Percentiles rank a stretch among this genome's conserved stretches.
Evolutionary conservation across 1,140 invertebrate genomes (phyloP).

Genomic region (Leptoteleia sp.): DNA sequence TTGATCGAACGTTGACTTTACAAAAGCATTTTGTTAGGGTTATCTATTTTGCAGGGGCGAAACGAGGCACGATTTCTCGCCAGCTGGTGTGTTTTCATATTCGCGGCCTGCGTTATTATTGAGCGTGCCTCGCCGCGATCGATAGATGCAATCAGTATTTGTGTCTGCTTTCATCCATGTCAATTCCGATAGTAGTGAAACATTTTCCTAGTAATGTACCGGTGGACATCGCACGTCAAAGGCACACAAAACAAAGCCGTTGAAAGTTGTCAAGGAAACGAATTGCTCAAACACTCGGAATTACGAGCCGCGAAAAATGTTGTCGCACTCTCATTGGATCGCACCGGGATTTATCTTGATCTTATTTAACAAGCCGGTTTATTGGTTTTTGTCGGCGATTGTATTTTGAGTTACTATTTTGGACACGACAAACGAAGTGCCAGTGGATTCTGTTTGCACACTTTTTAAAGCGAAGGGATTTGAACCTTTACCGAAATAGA

Average conservation of each 20-base stretch:
- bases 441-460: background rate
- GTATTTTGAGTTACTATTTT: slow-evolving; percentile 13
- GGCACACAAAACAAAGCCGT: slow-evolving; percentile 73
- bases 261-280: slow-evolving; percentile 76
- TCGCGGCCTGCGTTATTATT: slow-evolving; percentile 35
- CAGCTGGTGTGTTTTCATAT: slow-evolving; percentile 37
- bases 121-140: slow-evolving; percentile 41
- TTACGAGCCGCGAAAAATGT: slow-evolving; percentile 21
- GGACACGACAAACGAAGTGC: slow-evolving; percentile 11
- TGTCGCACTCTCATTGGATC: slow-evolving; percentile 22
- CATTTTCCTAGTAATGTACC: slow-evolving; percentile 56
- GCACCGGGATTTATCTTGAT: slow-evolving; percentile 36
- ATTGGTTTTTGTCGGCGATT: slow-evolving; percentile 17
- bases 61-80: slow-evolving; percentile 28
- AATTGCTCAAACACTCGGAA: slow-evolving; percentile 73
- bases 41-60: background rate
- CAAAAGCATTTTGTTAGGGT: background rate
- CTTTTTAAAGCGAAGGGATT: slow-evolving; percentile 3
- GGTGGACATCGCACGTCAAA: slow-evolving; percentile 63
- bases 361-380: slow-evolving; percentile 45
- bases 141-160: slow-evolving; percentile 66
- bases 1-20: background rate
- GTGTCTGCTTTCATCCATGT: slow-evolving; percentile 55
- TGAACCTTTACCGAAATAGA: background rate
- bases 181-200: slow-evolving; percentile 55